Percentiles rank a stretch among this genome's conserved stretches.
phyloP scores from a whole-genome alignment of 2,113 vertebrate species.

The Nannospalax galili region DNA sequence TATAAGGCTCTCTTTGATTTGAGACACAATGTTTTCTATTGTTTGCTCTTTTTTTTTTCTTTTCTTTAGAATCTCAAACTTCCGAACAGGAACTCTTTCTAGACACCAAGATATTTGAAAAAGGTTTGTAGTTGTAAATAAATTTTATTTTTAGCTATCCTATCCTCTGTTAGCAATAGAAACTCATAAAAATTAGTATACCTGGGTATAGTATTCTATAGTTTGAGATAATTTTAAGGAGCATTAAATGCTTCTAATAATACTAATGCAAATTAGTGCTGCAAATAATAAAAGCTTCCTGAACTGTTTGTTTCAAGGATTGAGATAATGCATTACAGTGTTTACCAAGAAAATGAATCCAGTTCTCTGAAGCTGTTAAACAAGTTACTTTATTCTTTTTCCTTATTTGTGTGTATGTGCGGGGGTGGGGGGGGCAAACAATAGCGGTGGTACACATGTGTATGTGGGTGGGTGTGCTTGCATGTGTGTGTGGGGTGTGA shows the following conservation, averaged over 20 bases:
- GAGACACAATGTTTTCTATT: neutral
- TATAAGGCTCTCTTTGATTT: slow-evolving; percentile 34
- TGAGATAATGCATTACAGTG: slow-evolving; percentile 23
- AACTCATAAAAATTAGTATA: slow-evolving; percentile 10
- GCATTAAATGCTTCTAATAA: neutral
- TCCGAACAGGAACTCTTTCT: slow-evolving; percentile 89
- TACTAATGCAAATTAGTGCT: slow-evolving; percentile 18
- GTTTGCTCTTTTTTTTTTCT: slow-evolving; percentile 57
- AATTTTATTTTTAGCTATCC: slow-evolving; percentile 60
- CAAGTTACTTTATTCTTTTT: neutral
- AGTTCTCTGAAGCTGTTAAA: slow-evolving; percentile 21
- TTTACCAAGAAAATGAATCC: slow-evolving; percentile 7
- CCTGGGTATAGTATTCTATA: slow-evolving; percentile 48
- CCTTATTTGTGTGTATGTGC: neutral
- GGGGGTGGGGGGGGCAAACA: too few relatives aligned
- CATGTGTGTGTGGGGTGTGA: neutral
- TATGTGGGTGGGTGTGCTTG: neutral
- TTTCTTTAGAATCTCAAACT: slow-evolving; percentile 86
- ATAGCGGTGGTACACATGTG: neutral
- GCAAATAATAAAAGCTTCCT: slow-evolving; percentile 20
- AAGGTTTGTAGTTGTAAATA: slow-evolving; percentile 83
- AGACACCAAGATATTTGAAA: slow-evolving; percentile 90
- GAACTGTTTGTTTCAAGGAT: slow-evolving; percentile 18
- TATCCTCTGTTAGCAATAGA: neutral
- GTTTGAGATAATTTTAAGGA: neutral